These are phyloP conservation scores for Malurus elegans DNA, from an alignment of 2,113 vertebrate species.

Conservation along the genomic window DNA sequence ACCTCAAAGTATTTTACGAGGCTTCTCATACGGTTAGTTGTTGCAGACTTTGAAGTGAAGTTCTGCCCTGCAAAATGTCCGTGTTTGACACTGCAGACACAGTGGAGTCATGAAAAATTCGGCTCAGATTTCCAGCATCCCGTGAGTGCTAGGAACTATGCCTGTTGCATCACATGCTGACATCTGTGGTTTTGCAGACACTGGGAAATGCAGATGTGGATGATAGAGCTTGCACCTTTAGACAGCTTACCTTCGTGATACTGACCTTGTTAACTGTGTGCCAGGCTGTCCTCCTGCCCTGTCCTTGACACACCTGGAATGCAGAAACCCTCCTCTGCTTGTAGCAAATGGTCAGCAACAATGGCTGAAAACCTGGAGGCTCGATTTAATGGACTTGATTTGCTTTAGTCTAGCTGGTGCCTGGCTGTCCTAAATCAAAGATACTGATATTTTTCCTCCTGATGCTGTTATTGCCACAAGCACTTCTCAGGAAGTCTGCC, in stretches of 20 bases:
- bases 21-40: not conserved
- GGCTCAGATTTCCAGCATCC: not conserved
- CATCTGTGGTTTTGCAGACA: not conserved
- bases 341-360: not conserved
- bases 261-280: fast-evolving
- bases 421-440: not conserved
- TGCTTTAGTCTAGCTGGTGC: not conserved
- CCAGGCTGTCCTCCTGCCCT: fast-evolving
- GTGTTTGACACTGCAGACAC: not conserved
- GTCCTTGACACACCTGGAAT: fast-evolving
- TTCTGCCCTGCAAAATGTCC: too few relatives aligned
- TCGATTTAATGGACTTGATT: not conserved
- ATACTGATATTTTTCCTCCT: not conserved
- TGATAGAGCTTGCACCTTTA: not conserved
- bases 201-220: not conserved
- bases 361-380: not conserved
- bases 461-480: not conserved
- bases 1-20: not conserved
- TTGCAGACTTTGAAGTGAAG: not conserved
- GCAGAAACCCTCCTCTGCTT: not conserved
- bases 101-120: fast-evolving
- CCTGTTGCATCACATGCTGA: not conserved
- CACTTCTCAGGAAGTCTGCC: fast-evolving
- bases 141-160: fast-evolving
- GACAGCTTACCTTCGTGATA: not conserved